Base-by-base conservation (phyloP, 2,797 vertebrate species). In the Ctenochaetus hawaiiensis region DNA sequence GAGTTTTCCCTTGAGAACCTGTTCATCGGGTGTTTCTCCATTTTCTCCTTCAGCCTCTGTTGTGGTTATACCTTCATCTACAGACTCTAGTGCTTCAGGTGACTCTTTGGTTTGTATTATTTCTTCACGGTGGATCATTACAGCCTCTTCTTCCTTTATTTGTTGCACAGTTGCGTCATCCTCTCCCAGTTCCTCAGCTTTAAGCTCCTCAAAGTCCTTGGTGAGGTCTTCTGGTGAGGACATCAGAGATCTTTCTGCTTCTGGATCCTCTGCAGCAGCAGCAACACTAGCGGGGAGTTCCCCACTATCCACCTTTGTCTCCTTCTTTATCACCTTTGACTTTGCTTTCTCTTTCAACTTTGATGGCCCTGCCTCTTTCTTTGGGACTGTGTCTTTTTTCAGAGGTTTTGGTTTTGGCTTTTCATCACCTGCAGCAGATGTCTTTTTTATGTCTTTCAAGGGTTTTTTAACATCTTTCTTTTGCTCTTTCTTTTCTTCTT, bases 141-240 rank as follows among this genome's bases (percentile, higher is more conserved):
- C 92, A 62, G 86, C 83, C 64, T 94, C 95, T 34, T 92, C 93
- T 68, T 92, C 90, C 48, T 94, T 85, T 17, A 76, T 86, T 77
- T 94, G 91, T 75, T 95, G 89, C 62, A 95, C 93, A 30, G 86
- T 93, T 41, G 94, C 96, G 64, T 95, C 94, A 17, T 90, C 92
- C 18, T 95, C 95, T 68, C 89, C 87, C 1, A 94, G 81, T 77
- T 97, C 96, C 86, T 99, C 97, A 56, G 95, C 96, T 93, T 93
- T 96, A 47, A 99, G 91, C 75, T 97, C 96, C 81, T 99, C 98
- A 92, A 99, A 99, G 87, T 99, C 97, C 87, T 98, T 99, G 49
- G 97, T 99, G 78, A 99, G 96, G 87, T 99, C 98, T 77, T 99
- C 98, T 73, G 98, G 97, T 78, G 98, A 96, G 44, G 98, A 99